Conservation (phyloP, 2,113 vertebrate genomes). For the Nannobrachium achirus region DNA sequence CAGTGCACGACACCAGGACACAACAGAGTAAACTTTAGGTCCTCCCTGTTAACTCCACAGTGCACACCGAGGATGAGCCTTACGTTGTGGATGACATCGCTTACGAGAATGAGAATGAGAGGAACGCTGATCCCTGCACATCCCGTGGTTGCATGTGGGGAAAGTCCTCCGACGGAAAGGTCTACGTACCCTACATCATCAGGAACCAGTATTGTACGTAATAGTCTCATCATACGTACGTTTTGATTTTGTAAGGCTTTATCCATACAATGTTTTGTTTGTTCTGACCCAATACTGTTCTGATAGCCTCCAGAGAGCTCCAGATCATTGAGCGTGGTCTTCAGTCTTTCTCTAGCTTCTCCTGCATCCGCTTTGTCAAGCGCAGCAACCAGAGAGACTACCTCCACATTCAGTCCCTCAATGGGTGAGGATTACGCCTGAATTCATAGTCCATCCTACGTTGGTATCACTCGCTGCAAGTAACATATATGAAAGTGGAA, state of each 20-base stretch:
- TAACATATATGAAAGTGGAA: too few species aligned
- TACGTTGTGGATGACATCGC: constrained; percentile 69
- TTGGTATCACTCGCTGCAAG: too few species aligned
- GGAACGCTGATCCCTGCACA: constrained; percentile 74
- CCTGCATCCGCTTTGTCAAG: constrained; percentile 63
- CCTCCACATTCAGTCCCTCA: constrained; percentile 65
- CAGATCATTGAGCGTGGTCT: constrained; percentile 65
- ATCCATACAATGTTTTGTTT: not conserved
- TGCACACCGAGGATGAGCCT: constrained; percentile 52
- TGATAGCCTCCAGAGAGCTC: constrained; percentile 67
- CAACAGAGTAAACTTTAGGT: not conserved
- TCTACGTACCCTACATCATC: constrained; percentile 69
- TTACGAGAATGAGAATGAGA: constrained; percentile 45
- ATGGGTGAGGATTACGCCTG: constrained; percentile 39
- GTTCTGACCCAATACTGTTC: too few species aligned
- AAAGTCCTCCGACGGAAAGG: constrained; percentile 52
- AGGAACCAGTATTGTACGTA: constrained; percentile 61
- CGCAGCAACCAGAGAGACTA: constrained; percentile 57
- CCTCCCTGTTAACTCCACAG: constrained; percentile 31
- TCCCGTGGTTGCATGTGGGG: constrained; percentile 67
- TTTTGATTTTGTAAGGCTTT: not conserved
- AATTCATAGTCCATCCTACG: not conserved
- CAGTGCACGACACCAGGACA: not conserved
- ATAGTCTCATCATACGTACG: not conserved
- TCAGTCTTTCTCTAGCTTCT: constrained; percentile 53